Evolutionary conservation across 2,113 vertebrate species (phyloP).

Genomic region (Cricetomys ansorgei): DNA sequence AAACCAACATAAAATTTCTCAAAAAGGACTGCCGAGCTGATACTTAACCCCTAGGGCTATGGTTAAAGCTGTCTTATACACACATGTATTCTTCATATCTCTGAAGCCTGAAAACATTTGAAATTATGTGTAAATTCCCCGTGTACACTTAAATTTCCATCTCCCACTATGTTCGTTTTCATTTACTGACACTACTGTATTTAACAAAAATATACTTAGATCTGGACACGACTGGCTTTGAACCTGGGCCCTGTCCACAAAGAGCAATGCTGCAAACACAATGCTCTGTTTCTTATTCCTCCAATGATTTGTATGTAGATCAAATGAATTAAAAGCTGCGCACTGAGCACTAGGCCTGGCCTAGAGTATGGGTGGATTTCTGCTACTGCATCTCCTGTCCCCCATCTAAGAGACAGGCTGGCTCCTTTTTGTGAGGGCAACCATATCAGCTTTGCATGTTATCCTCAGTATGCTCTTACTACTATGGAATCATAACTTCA

Average conservation of each 20-base stretch:
- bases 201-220: background rate
- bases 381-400: rapidly evolving
- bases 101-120: background rate
- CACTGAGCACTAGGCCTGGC: background rate
- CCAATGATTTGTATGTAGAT: background rate
- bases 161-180: background rate
- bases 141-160: background rate
- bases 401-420: background rate
- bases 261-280: background rate
- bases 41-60: background rate
- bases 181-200: background rate
- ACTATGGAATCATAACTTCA: background rate
- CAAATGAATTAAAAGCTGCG: background rate
- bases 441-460: background rate
- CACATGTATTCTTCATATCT: background rate
- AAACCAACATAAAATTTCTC: slow-evolving; percentile 32
- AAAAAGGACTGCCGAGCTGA: background rate
- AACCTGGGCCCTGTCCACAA: background rate
- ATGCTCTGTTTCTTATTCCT: background rate
- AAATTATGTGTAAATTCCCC: background rate
- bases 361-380: background rate
- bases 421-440: background rate
- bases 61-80: background rate
- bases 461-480: background rate
- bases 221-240: background rate